phyloP scores from a whole-genome alignment of 2,888 invertebrate genomes.

The Noctuana brunneofusca region DNA sequence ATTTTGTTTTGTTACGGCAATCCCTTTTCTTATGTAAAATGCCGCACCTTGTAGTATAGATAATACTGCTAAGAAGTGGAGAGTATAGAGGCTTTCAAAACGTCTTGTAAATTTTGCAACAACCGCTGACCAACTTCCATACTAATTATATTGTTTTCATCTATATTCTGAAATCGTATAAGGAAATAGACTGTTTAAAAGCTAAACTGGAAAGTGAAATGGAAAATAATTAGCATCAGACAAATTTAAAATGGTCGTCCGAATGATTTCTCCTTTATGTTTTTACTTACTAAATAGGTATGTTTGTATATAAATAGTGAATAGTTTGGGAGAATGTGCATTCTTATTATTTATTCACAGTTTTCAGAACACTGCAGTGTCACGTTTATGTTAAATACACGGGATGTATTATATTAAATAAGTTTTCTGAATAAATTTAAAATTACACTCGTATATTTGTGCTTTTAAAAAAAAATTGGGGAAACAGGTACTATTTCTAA shows the following conservation, averaged over 20 bases:
- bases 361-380: no score
- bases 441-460: no score
- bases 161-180: conserved; percentile 41
- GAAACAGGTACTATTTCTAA: no score
- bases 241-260: conserved; percentile 5
- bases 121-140: conserved; percentile 47
- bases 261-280: conserved; percentile 18
- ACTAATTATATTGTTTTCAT: conserved; percentile 45
- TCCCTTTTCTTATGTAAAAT: conserved; percentile 36
- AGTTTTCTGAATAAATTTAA: no score
- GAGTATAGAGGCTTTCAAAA: conserved; percentile 37
- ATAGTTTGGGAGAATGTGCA: no score
- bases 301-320: no score
- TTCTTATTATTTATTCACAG: no score
- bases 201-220: conserved; percentile 37
- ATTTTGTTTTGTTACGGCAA: conserved; percentile 37
- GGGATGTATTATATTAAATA: no score
- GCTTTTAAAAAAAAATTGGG: no score
- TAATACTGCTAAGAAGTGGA: conserved; percentile 2
- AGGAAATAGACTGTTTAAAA: conserved; percentile 35
- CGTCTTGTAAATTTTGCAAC: conserved; percentile 43
- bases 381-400: no score
- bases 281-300: no score
- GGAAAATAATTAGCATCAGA: conserved; percentile 23
- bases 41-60: conserved; percentile 41